A percentile compares a stretch with the other conserved stretches of the same genome.
phyloP scores from a whole-genome alignment of 1,140 invertebrate species.

The Solen grandis region DNA sequence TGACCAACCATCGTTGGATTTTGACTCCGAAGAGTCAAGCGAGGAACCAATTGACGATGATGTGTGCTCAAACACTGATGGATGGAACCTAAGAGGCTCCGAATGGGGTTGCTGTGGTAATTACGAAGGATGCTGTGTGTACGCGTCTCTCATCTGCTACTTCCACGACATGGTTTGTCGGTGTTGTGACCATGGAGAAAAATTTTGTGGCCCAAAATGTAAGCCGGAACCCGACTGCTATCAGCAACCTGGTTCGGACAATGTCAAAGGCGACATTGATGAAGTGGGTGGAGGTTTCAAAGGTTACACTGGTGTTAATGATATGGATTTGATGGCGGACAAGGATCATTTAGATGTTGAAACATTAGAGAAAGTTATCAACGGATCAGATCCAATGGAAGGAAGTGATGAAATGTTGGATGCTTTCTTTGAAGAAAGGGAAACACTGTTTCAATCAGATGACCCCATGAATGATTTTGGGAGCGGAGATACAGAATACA shows the following conservation, averaged over 20 bases:
- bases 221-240: slow-evolving; percentile 59
- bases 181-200: slow-evolving; percentile 60
- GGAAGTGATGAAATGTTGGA: not conserved
- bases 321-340: not conserved
- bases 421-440: slow-evolving; percentile 8
- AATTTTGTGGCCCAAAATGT: slow-evolving; percentile 66
- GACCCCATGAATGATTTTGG: not conserved
- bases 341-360: slow-evolving; percentile 14
- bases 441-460: not conserved
- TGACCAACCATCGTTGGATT: too few relatives aligned
- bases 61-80: slow-evolving; percentile 53
- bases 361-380: not conserved
- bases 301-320: not conserved
- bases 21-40: too few relatives aligned
- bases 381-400: not conserved
- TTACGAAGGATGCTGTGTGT: slow-evolving; percentile 67
- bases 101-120: slow-evolving; percentile 72
- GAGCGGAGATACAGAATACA: slow-evolving; percentile 3
- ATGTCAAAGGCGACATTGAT: not conserved
- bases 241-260: not conserved
- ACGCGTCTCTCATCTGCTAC: slow-evolving; percentile 66
- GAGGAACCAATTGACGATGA: too few relatives aligned
- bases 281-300: not conserved
- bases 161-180: slow-evolving; percentile 65
- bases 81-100: slow-evolving; percentile 64